Conservation (phyloP, 2,888 invertebrate genomes). For the Scotopteryx bipunctaria region DNA sequence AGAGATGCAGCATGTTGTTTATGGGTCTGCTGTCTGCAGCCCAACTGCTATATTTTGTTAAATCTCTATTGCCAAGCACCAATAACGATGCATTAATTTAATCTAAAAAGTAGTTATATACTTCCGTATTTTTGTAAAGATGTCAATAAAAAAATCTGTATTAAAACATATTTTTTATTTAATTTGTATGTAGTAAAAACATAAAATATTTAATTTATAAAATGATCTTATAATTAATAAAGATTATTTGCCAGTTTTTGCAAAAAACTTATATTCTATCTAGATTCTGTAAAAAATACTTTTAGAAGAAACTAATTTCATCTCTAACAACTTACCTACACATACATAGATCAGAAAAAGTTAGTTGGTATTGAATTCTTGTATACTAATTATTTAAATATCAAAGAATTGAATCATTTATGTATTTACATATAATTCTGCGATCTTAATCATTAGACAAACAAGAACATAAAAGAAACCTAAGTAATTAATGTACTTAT, state of each 20-base stretch:
- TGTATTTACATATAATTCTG: background rate
- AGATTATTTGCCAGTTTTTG: no score
- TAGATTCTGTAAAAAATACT: no score
- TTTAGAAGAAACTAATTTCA: no score
- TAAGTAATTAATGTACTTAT: background rate
- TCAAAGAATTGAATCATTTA: slow-evolving; percentile 2
- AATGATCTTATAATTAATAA: no score
- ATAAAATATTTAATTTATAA: no score
- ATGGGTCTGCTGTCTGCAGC: no score
- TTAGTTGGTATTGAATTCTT: no score
- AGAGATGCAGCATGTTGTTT: no score
- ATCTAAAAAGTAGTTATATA: background rate
- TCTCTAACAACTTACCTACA: no score
- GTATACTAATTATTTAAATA: background rate
- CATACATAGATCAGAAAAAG: no score
- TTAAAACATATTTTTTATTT: slow-evolving; percentile 14
- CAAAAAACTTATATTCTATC: no score
- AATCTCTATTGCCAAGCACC: background rate
- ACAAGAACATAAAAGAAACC: background rate
- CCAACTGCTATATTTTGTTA: no score
- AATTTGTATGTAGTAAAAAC: background rate
- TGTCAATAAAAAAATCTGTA: slow-evolving; percentile 6
- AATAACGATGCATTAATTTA: background rate
- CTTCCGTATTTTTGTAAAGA: background rate
- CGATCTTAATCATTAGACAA: background rate